phyloP scores from a whole-genome alignment of 2,113 vertebrate species.

The Callipepla californica region DNA sequence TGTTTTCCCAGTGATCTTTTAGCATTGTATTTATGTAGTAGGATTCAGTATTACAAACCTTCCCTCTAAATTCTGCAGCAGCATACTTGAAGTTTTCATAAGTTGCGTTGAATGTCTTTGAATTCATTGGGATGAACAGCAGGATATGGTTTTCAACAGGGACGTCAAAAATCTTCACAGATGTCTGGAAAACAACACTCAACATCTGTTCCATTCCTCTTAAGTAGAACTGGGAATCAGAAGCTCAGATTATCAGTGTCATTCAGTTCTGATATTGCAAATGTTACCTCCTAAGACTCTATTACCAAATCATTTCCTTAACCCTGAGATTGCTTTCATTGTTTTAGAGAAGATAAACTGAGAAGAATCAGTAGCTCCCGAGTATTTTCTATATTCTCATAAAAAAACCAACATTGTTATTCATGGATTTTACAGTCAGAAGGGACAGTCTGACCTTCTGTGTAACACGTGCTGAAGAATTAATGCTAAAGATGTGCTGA shows the following conservation, averaged over 20 bases:
- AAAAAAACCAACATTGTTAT: not conserved
- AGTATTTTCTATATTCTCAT: not conserved
- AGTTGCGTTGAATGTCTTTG: constrained; percentile 68
- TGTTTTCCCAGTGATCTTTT: not conserved
- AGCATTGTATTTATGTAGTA: not conserved
- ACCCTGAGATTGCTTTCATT: not conserved
- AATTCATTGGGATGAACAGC: constrained; percentile 86
- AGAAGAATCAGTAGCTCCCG: constrained; percentile 11
- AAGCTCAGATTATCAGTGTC: not conserved
- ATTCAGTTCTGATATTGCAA: not conserved
- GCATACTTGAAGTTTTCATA: constrained; percentile 77
- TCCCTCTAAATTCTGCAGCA: constrained; percentile 83
- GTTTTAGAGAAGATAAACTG: constrained; percentile 4
- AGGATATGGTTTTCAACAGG: constrained; percentile 87
- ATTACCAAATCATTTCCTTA: constrained; percentile 4
- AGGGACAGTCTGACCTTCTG: not conserved
- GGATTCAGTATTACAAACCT: constrained; percentile 78
- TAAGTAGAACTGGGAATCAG: constrained; percentile 43
- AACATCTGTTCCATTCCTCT: constrained; percentile 39
- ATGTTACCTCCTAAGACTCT: not conserved
- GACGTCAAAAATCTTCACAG: constrained; percentile 85
- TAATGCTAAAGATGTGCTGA: not conserved
- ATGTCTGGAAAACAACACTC: constrained; percentile 80
- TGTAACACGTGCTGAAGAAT: not conserved
- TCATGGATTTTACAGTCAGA: not conserved